Base-by-base conservation (phyloP, 2,888 invertebrate genomes). In the Caenorhabditis afra region DNA sequence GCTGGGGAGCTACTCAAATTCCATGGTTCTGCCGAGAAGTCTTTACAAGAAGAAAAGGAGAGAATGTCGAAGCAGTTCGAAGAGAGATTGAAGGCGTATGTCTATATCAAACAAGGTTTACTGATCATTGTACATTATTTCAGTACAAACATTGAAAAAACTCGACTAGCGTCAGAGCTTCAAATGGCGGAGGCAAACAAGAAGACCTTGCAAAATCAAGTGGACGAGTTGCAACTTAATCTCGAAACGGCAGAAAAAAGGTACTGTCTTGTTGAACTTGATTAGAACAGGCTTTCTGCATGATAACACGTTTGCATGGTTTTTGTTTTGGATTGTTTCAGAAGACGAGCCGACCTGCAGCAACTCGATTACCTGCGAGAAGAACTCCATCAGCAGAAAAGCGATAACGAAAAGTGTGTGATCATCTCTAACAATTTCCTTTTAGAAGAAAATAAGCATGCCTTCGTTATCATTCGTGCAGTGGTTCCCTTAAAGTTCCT, bases 1-100 rank as follows among this genome's bases (percentile, higher is more conserved):
- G 84, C 86, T 16, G 85, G 83, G 0, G 86, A 88, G 53, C 68
- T 88, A 44, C 35, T 88, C 16, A 85, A 84, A 44, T 44, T 65
- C 11, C 76, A 85, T 52, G 52, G 77, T 50, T 44, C 53, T 5
- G 59, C 64, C 8, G 81, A 79, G n/a, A 71, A 57, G 23, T 29
- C 61, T 5, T n/a, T 76, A 20, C 61, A 74, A 37, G 16, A 37
- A 7, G 76, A 78, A 12, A 77, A 67, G 49, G 80, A 78, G 37
- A 53, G 77, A 64, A 52, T 70, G 20, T 29, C 77, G 3, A 74
- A 75, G 23, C 77, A 80, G 16, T 79, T 76, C 45, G 70, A 81
- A n/a, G 75, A 78, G n/a, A 23, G 68, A 23, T 45, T 83, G 16
- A 79, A 71, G 41, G 64, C 35, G 81, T 81, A 16, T 29, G 77